These are phyloP conservation scores for Nymphalis urticae DNA, from an alignment of 2,888 invertebrate species.

Conservation along the genomic window DNA sequence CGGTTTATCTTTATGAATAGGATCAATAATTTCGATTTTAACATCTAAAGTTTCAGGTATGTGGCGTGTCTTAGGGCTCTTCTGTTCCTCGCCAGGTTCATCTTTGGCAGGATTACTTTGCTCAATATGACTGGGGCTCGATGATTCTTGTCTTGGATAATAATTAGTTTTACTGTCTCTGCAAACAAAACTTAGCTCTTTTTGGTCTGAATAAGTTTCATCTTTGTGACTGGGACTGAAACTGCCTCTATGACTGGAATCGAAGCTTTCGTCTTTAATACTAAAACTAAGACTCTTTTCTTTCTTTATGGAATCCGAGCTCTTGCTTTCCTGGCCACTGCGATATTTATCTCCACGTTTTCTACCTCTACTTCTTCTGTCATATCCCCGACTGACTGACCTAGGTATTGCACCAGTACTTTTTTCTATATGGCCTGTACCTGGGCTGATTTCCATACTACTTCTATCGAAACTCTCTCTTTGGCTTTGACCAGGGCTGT, in stretches of 20 bases:
- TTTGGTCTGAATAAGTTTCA: slow-evolving; percentile 1
- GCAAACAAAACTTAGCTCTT: neutral
- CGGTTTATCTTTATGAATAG: neutral
- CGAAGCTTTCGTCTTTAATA: slow-evolving; percentile 18
- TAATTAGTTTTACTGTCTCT: neutral
- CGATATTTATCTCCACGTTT: slow-evolving; percentile 12
- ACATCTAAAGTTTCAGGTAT: too few relatives aligned
- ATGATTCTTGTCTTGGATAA: slow-evolving; percentile 1
- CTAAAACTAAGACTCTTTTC: slow-evolving; percentile 22
- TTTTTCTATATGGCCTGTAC: neutral
- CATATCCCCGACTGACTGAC: neutral
- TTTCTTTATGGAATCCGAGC: slow-evolving; percentile 14
- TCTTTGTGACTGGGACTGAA: slow-evolving; percentile 2
- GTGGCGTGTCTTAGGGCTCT: too few relatives aligned
- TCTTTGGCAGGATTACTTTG: neutral
- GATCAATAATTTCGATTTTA: too few relatives aligned
- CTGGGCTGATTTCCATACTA: slow-evolving; percentile 2
- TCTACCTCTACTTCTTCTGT: slow-evolving; percentile 2
- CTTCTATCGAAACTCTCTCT: slow-evolving; percentile 15
- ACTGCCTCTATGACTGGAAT: slow-evolving; percentile 18
- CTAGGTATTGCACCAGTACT: neutral
- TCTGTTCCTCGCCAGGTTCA: slow-evolving; percentile 5
- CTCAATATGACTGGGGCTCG: neutral
- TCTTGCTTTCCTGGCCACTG: slow-evolving; percentile 7
- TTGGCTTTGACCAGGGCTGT: slow-evolving; percentile 13